Percentiles rank a stretch among this genome's conserved stretches.
Conservation (phyloP, 2,113 vertebrate species). For the Bos taurus region ARS-UCD2.0 NC_037342.1:26405501-26406000, state of each 20-base stretch:
- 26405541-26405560: background rate
- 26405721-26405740: constrained; percentile 47
- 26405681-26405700: constrained; percentile 73
- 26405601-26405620: constrained; percentile 27
- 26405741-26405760: constrained; percentile 68
- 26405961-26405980: constrained; percentile 54
- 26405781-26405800: constrained; percentile 68
- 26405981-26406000: constrained; percentile 57
- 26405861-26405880: constrained; percentile 56
- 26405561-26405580: constrained; percentile 24
- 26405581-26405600: constrained; percentile 30
- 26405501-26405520: background rate
- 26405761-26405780: constrained; percentile 64
- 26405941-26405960: constrained; percentile 60
- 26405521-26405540: background rate
- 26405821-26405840: constrained; percentile 47
- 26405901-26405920: constrained; percentile 32
- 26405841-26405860: constrained; percentile 39
- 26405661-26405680: constrained; percentile 66
- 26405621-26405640: constrained; percentile 63
- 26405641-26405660: constrained; percentile 65
- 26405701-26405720: background rate
- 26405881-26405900: background rate
- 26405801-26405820: constrained; percentile 59
- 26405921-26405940: constrained; percentile 47